Conservation (phyloP, 2,797 vertebrate genomes). For the Crossoptilon crossoptilon region DNA sequence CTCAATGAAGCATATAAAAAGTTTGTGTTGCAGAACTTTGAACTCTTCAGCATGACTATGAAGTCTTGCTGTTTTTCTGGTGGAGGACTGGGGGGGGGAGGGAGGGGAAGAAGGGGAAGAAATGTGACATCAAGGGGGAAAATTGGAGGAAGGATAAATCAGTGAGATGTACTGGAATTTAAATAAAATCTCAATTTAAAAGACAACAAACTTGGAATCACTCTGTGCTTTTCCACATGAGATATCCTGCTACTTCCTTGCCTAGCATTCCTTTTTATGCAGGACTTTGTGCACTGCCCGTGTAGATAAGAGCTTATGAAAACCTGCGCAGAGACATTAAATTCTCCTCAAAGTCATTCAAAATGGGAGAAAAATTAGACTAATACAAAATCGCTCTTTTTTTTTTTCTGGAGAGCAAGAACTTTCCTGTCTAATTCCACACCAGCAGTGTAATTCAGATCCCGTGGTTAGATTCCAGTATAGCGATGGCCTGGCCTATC, state of each 20-base stretch:
- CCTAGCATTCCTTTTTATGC: not conserved
- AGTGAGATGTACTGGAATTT: not conserved
- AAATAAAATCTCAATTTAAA: not conserved
- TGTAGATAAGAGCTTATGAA: not conserved
- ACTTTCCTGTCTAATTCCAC: not conserved
- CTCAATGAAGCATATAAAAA: not conserved
- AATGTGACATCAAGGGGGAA: not conserved
- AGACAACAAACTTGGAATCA: not conserved
- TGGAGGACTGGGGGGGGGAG: not conserved
- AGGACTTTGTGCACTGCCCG: not conserved
- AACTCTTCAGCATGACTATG: not conserved
- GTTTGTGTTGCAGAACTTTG: not conserved
- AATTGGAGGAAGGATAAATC: not conserved
- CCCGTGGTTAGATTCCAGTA: not conserved
- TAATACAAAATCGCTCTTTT: not conserved
- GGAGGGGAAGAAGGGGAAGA: no score
- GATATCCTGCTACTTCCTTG: not conserved
- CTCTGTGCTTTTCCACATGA: not conserved
- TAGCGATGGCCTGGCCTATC: not conserved
- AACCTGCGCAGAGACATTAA: not conserved
- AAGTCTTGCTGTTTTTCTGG: not conserved
- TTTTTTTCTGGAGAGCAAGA: not conserved
- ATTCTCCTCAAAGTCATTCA: not conserved
- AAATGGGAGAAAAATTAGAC: not conserved
- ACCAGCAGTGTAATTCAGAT: not conserved